Evolutionary conservation across 2,113 vertebrate species (phyloP).

Genomic region (Panthera tigris): DNA sequence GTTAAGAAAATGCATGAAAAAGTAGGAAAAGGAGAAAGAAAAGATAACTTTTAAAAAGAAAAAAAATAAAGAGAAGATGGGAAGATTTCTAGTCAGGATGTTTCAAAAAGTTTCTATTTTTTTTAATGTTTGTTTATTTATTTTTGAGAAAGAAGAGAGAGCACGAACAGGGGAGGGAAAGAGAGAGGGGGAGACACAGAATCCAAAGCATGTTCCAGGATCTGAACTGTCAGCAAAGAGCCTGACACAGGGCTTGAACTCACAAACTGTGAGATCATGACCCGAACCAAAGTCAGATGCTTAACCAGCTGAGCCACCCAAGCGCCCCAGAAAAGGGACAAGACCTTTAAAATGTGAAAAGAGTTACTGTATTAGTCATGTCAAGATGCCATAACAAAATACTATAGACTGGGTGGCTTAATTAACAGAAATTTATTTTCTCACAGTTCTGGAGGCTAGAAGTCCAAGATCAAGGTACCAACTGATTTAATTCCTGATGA

Average conservation of each 20-base stretch:
- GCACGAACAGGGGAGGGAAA: no score
- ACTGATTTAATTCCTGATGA: neutral
- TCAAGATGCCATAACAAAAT: neutral
- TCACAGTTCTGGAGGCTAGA: neutral
- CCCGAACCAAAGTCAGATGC: no score
- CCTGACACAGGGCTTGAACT: no score
- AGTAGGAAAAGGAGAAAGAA: neutral
- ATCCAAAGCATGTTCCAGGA: no score
- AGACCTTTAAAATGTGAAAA: neutral
- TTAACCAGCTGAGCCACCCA: no score
- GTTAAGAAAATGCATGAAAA: neutral
- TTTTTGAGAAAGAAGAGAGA: no score
- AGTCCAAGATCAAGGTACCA: neutral
- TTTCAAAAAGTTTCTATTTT: neutral
- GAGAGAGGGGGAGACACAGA: no score
- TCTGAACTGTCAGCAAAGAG: no score
- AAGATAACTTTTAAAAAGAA: neutral
- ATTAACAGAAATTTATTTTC: neutral
- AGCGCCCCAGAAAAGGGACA: neutral
- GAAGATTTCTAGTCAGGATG: neutral
- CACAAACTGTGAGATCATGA: no score
- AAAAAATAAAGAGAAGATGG: neutral
- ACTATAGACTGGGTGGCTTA: neutral
- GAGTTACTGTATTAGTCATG: neutral
- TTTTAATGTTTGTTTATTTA: no score